These are phyloP conservation scores for Oreochromis niloticus DNA, from an alignment of 2,113 vertebrate species.

Conservation along the genomic window DNA sequence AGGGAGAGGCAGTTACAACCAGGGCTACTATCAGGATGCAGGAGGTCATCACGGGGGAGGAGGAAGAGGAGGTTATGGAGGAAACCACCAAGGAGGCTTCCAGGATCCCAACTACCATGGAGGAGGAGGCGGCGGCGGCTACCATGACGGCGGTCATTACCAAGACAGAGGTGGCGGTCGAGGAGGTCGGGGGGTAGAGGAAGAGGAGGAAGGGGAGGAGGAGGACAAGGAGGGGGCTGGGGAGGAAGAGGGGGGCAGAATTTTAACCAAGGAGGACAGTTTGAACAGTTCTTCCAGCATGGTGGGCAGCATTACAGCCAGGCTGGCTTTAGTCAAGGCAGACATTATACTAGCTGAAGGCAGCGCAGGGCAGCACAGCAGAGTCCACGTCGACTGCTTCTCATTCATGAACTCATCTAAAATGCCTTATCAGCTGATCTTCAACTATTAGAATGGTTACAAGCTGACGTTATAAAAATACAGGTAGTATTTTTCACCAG, in stretches of 20 bases:
- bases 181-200: conserved; percentile 62
- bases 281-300: conserved; percentile 98
- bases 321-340: conserved; percentile 90
- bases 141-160: conserved; percentile 73
- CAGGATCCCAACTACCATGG: conserved; percentile 61
- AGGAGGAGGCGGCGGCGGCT: conserved; percentile 76
- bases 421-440: neutral
- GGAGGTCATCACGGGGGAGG: conserved; percentile 53
- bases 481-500: neutral
- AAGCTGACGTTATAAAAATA: neutral
- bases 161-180: conserved; percentile 74
- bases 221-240: conserved; percentile 80
- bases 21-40: conserved; percentile 69
- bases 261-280: conserved; percentile 93
- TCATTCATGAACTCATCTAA: neutral
- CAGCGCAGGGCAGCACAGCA: conserved; percentile 54
- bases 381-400: conserved; percentile 66
- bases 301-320: conserved; percentile 97
- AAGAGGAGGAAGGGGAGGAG: conserved; percentile 50
- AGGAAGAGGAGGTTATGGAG: conserved; percentile 59
- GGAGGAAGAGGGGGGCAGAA: conserved; percentile 85
- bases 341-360: conserved; percentile 91
- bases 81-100: conserved; percentile 52
- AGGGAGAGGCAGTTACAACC: conserved; percentile 66
- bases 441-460: neutral